Percentiles rank a stretch among this genome's conserved stretches.
These are phyloP conservation scores for Euzetes globulus DNA, from an alignment of 2,888 invertebrate species.

Conservation along the genomic window DNA sequence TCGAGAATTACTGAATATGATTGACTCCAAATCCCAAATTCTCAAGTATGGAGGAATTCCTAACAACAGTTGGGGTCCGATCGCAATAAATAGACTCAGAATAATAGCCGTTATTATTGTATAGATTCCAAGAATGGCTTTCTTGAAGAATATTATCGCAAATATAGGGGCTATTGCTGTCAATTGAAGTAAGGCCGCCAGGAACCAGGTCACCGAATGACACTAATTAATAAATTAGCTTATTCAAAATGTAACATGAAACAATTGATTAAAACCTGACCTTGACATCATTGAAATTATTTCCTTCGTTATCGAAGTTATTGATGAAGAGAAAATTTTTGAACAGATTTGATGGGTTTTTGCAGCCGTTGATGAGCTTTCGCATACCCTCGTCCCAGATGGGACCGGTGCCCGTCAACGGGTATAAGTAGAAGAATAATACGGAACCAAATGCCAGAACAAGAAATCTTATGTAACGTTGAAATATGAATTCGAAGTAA, in stretches of 20 bases:
- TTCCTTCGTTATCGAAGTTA: background rate
- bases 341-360: background rate
- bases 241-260: no score
- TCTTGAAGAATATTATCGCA: background rate
- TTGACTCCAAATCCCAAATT: background rate
- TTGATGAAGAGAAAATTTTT: background rate
- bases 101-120: background rate
- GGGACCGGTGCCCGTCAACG: constrained; percentile 27
- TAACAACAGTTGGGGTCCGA: background rate
- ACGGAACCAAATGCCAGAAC: constrained; percentile 17
- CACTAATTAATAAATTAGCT: background rate
- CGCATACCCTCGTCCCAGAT: constrained; percentile 31
- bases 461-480: constrained; percentile 24
- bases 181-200: background rate
- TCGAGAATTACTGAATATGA: background rate
- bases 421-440: constrained; percentile 32
- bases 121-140: background rate
- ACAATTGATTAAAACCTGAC: background rate
- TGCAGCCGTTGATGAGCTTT: background rate
- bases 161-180: background rate
- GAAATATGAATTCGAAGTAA: constrained; percentile 22
- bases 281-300: background rate
- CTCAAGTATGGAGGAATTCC: background rate
- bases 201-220: background rate
- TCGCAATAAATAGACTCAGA: background rate